phyloP scores from a whole-genome alignment of 2,113 vertebrate species.

The Aspidoscelis tigris region DNA sequence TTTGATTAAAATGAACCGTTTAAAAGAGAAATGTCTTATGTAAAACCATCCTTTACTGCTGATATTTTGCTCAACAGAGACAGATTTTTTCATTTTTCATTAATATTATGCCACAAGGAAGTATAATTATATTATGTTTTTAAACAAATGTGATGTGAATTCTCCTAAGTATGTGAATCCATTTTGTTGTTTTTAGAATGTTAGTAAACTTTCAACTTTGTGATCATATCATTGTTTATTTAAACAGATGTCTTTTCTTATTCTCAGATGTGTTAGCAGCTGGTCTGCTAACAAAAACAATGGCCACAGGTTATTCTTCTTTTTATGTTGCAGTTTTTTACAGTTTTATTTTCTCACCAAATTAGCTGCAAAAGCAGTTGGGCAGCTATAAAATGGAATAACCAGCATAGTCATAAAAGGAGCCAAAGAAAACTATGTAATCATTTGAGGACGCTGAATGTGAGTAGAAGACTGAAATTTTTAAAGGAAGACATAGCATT shows the following conservation, averaged over 20 bases:
- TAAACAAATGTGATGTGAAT: too few species aligned
- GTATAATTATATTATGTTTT: too few species aligned
- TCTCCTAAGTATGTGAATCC: too few species aligned
- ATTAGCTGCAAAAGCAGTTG: slow-evolving; percentile 43
- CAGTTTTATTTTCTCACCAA: slow-evolving; percentile 35
- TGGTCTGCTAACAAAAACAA: slow-evolving; percentile 50
- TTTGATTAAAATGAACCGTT: too few species aligned
- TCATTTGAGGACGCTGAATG: too few species aligned
- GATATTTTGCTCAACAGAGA: too few species aligned
- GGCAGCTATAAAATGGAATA: slow-evolving; percentile 39
- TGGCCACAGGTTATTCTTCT: slow-evolving; percentile 16
- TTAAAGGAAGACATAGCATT: background rate
- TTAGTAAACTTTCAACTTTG: slow-evolving; percentile 6
- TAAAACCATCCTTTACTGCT: too few species aligned
- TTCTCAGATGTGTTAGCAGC: slow-evolving; percentile 45
- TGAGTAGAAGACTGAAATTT: background rate
- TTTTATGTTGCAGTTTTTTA: slow-evolving; percentile 3
- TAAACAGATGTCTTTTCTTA: slow-evolving; percentile 59
- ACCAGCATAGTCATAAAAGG: slow-evolving; percentile 5
- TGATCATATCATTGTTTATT: slow-evolving; percentile 39
- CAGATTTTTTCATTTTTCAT: too few species aligned
- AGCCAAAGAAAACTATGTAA: slow-evolving; percentile 15
- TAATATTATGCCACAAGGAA: too few species aligned
- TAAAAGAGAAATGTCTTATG: too few species aligned
- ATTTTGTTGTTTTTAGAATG: background rate